A percentile compares a stretch with the other conserved stretches of the same genome.
phyloP scores from a whole-genome alignment of 2,113 vertebrate genomes.

The Ophthalmolycus amberensis region DNA sequence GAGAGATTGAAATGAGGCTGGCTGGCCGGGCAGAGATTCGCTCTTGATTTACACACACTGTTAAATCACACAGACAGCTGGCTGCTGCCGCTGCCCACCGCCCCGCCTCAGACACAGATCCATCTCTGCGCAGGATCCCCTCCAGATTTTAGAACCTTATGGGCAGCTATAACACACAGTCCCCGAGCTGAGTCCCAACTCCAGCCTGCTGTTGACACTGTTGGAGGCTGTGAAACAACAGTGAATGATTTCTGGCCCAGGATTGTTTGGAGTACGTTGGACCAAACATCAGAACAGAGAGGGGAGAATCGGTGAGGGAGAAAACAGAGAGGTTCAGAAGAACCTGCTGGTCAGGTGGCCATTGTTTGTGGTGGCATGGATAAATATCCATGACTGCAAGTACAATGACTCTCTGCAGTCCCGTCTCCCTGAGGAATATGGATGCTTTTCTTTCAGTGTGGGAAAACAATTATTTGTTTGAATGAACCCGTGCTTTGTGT shows the following conservation, averaged over 20 bases:
- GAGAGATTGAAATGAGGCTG: slow-evolving; percentile 81
- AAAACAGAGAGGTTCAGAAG: slow-evolving; percentile 44
- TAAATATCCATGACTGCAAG: slow-evolving; percentile 56
- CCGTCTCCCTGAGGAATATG: slow-evolving; percentile 16
- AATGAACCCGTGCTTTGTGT: slow-evolving; percentile 35
- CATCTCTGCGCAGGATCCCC: slow-evolving; percentile 65
- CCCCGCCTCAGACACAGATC: slow-evolving; percentile 65
- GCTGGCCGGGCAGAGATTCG: slow-evolving; percentile 69
- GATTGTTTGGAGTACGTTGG: slow-evolving; percentile 33
- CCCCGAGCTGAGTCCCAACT: slow-evolving; percentile 25
- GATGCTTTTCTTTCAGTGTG: slow-evolving; percentile 33
- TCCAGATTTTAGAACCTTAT: slow-evolving; percentile 58
- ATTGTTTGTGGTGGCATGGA: slow-evolving; percentile 54
- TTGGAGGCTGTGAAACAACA: slow-evolving; percentile 41
- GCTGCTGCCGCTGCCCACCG: slow-evolving; percentile 65
- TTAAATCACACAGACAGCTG: slow-evolving; percentile 83
- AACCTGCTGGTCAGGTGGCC: slow-evolving; percentile 47
- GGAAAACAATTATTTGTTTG: slow-evolving; percentile 56
- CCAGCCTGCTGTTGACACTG: slow-evolving; percentile 52
- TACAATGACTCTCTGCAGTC: slow-evolving; percentile 47
- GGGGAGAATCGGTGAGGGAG: slow-evolving; percentile 30
- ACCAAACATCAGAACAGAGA: slow-evolving; percentile 21
- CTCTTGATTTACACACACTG: slow-evolving; percentile 78
- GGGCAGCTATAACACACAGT: slow-evolving; percentile 55
- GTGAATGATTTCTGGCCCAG: slow-evolving; percentile 58